Percentiles rank a stretch among this genome's conserved stretches.
These are phyloP conservation scores for Labia minor DNA, from an alignment of 2,888 invertebrate genomes.

Conservation along the genomic window DNA sequence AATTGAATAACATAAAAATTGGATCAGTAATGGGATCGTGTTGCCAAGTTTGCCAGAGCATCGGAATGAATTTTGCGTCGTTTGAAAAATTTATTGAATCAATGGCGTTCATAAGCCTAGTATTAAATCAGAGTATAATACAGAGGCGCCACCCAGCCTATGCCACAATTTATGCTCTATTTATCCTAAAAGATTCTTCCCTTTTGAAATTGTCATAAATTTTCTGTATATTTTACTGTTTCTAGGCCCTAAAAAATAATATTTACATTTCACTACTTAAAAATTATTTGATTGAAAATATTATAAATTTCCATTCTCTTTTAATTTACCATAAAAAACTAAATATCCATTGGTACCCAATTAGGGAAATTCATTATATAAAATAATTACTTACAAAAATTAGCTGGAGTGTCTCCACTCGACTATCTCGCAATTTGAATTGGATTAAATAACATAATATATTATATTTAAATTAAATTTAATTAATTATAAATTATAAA, in stretches of 20 bases:
- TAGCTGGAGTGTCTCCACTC: too few relatives aligned
- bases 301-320: too few relatives aligned
- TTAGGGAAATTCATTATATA: too few relatives aligned
- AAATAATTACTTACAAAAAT: too few relatives aligned
- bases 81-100: slow-evolving; percentile 5
- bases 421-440: too few relatives aligned
- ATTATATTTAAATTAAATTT: too few relatives aligned
- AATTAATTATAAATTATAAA: too few relatives aligned
- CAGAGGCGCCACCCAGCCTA: neutral
- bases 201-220: neutral
- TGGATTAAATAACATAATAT: too few relatives aligned
- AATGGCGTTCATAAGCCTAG: neutral
- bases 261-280: neutral
- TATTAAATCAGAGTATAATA: slow-evolving; percentile 8
- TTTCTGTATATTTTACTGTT: neutral
- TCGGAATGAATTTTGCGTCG: neutral
- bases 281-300: too few relatives aligned
- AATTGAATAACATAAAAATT: slow-evolving; percentile 3
- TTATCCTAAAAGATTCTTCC: neutral
- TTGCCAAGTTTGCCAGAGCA: slow-evolving; percentile 1
- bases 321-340: too few relatives aligned
- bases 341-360: too few relatives aligned
- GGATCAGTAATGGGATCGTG: neutral
- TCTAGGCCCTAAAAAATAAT: neutral
- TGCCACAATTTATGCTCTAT: slow-evolving; percentile 4